Conservation (phyloP, 2,797 vertebrate genomes). For the Protonibea diacanthus region DNA sequence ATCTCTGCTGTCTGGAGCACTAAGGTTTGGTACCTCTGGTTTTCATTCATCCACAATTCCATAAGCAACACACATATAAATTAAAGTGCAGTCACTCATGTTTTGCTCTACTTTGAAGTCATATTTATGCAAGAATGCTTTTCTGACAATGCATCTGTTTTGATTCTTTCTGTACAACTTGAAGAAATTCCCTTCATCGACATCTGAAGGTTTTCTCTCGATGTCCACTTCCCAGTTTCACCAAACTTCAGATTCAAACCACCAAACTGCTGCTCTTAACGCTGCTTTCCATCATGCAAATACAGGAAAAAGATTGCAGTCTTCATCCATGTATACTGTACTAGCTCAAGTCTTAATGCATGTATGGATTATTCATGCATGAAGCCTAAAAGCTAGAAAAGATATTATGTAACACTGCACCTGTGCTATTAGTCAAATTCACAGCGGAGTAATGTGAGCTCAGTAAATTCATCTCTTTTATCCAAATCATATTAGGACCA, state of each 20-base stretch:
- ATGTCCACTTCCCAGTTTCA: neutral
- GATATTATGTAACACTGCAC: slow-evolving; percentile 24
- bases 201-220: neutral
- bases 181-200: neutral
- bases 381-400: slow-evolving; percentile 8
- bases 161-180: neutral
- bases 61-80: slow-evolving; percentile 36
- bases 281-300: slow-evolving; percentile 9
- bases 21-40: slow-evolving; percentile 48
- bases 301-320: neutral
- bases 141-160: neutral
- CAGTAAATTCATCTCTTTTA: slow-evolving; percentile 13
- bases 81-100: slow-evolving; percentile 30
- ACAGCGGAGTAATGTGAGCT: neutral
- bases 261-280: neutral
- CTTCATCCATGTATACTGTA: neutral
- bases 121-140: neutral
- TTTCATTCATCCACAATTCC: slow-evolving; percentile 25
- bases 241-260: neutral
- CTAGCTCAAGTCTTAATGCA: neutral
- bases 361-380: slow-evolving; percentile 20
- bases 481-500: neutral
- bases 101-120: slow-evolving; percentile 6
- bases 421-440: slow-evolving; percentile 15
- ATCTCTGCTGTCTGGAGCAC: slow-evolving; percentile 68